Evolutionary conservation across 2,113 vertebrate species (phyloP), one percentile per base, ranked within the genome.

Genomic region (Pampusana beccarii): DNA sequence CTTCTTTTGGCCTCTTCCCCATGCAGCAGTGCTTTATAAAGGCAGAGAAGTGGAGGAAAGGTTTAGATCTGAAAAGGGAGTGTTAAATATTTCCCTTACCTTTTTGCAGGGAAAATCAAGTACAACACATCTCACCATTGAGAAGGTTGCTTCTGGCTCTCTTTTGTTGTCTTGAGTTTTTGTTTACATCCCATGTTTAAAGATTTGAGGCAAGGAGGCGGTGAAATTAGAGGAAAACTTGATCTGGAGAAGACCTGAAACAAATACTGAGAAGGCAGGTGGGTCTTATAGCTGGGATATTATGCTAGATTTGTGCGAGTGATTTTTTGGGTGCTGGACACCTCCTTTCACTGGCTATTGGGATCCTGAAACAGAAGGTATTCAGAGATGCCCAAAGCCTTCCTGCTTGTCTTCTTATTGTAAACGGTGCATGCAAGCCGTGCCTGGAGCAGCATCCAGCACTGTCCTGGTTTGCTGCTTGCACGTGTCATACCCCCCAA

Each of bases 61-160:
- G 58, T 78, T 79, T 54, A 83, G 58, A 40, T 90, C 53, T 3
- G 0, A 95, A 93, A 46, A 66, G 44, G 14, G 33, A 71, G 13
- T 0, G 0, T 87, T 95, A 93, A 91, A 89, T 92, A 89, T 91
- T 92, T 92, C 48, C 74, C 73, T 89, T 81, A 81, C 19, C 57
- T 72, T 24, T 81, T 95, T 71, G 61, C 26, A 81, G 48, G 57
- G 61, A 85, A 95, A 89, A 95, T 93, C 65, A 91, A 75, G 78
- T 78, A 69, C 40, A 69, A 81, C 84, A 85, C 46, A 31, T 93
- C 50, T 92, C 57, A 75, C 56, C 53, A 89, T 67, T 34, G 34
- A 36, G 20, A 65, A 89, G 16, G 67, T 48, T 91, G 77, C 61
- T 95, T 91, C 69, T 91, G 69, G 65, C 73, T 86, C 61, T 85